phyloP scores from a whole-genome alignment of 2,113 vertebrate species.

The Leptocoma aspasia region DNA sequence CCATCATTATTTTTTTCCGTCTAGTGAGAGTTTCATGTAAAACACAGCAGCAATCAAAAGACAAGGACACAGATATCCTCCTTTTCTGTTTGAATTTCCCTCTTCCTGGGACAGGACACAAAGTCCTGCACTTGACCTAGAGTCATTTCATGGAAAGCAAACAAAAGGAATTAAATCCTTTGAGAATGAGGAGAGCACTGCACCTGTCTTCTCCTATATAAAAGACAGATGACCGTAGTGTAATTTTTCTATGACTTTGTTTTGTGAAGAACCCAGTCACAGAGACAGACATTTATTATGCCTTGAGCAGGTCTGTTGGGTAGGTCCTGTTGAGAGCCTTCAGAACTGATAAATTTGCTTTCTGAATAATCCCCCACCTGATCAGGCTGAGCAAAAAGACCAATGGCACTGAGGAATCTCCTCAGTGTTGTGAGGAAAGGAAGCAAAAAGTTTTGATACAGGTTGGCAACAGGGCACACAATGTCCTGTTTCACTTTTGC shows the following conservation, averaged over 20 bases:
- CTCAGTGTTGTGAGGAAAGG: accelerated
- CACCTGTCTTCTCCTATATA: background rate
- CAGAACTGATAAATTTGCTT: background rate
- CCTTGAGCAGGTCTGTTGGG: background rate
- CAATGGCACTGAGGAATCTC: background rate
- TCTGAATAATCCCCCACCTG: background rate
- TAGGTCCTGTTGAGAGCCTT: background rate
- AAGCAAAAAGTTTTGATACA: background rate
- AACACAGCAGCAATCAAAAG: background rate
- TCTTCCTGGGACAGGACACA: accelerated
- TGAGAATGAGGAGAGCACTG: background rate
- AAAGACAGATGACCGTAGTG: background rate
- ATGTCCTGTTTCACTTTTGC: background rate
- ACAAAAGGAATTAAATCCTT: background rate
- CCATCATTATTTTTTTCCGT: background rate
- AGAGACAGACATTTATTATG: background rate
- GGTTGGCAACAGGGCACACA: background rate
- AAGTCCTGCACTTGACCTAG: background rate
- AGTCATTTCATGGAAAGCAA: background rate
- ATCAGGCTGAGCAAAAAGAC: background rate
- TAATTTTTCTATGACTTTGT: background rate
- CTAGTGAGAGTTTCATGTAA: background rate
- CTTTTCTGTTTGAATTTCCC: background rate
- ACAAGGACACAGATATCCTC: background rate
- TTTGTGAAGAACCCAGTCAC: background rate